Percentiles rank a stretch among this genome's conserved stretches.
phyloP scores from a whole-genome alignment of 2,888 invertebrate species.

The Lepidocyrtinus sp. region DNA sequence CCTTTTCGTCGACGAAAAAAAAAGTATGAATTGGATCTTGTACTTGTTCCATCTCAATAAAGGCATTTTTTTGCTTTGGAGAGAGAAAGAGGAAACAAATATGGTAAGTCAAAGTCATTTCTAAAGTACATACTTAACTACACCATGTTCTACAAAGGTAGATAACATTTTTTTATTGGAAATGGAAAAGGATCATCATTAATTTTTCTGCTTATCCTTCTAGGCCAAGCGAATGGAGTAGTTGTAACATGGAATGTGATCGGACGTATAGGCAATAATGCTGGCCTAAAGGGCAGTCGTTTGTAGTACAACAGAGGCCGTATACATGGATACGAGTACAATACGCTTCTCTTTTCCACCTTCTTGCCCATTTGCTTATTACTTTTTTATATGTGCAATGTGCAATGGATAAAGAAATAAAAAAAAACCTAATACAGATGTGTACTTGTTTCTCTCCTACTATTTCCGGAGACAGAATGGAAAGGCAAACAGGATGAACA shows the following conservation, averaged over 20 bases:
- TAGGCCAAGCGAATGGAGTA: no score
- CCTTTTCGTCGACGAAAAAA: neutral
- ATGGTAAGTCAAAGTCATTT: neutral
- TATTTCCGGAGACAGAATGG: conserved; percentile 15
- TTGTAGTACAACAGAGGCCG: neutral
- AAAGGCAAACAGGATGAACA: neutral
- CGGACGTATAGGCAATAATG: conserved; percentile 20
- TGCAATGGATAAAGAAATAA: no score
- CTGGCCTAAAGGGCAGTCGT: conserved; percentile 27
- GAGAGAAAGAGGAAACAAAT: neutral
- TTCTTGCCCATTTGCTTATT: conserved; percentile 36
- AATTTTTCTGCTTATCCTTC: conserved; percentile 17
- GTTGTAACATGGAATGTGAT: conserved; percentile 8
- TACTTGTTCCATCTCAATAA: conserved; percentile 6
- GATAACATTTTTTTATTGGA: neutral
- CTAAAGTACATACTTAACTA: neutral
- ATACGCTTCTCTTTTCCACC: conserved; percentile 8
- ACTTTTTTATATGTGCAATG: no score
- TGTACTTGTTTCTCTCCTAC: no score
- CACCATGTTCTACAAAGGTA: neutral
- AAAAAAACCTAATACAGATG: no score
- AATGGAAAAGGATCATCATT: conserved; percentile 12
- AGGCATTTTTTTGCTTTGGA: neutral
- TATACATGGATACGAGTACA: neutral
- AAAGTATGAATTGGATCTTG: neutral